These are phyloP conservation scores for Hycleus cichorii DNA, from an alignment of 1,140 invertebrate genomes.

Conservation along the genomic window DNA sequence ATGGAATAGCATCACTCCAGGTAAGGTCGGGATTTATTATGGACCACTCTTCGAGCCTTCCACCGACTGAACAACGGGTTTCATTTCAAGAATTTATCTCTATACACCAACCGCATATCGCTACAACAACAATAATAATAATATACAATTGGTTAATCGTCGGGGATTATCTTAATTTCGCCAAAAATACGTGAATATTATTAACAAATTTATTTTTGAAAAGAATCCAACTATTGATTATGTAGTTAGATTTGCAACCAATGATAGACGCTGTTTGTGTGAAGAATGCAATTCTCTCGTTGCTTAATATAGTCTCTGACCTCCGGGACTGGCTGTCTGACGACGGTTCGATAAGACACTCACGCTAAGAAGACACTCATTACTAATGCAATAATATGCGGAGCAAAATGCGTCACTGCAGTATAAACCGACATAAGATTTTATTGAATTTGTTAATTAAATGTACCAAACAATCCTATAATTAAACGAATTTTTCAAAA, in stretches of 20 bases:
- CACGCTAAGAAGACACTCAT: conserved; percentile 7
- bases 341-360: conserved; percentile 1
- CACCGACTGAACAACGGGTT: conserved; percentile 12
- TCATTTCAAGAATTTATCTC: conserved; percentile 21
- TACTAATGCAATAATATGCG: neutral
- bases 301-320: conserved; percentile 25
- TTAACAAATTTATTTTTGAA: neutral
- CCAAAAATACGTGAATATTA: too few relatives aligned
- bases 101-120: neutral
- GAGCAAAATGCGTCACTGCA: neutral
- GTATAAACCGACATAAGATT: too few relatives aligned
- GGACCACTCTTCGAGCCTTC: conserved; percentile 16
- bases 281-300: conserved; percentile 17
- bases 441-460: too few relatives aligned
- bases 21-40: conserved; percentile 35
- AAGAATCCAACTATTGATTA: neutral
- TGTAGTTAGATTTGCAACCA: conserved; percentile 4
- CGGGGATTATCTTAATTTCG: too few relatives aligned
- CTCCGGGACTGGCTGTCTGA: conserved; percentile 18
- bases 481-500: too few relatives aligned
- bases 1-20: conserved; percentile 26
- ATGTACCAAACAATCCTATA: too few relatives aligned
- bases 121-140: too few relatives aligned
- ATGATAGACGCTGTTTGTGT: conserved; percentile 6
- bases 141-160: too few relatives aligned